Conservation (phyloP, 37 sponge, comb jelly and placozoan genomes). For the Cladorhizidae sp. region DNA sequence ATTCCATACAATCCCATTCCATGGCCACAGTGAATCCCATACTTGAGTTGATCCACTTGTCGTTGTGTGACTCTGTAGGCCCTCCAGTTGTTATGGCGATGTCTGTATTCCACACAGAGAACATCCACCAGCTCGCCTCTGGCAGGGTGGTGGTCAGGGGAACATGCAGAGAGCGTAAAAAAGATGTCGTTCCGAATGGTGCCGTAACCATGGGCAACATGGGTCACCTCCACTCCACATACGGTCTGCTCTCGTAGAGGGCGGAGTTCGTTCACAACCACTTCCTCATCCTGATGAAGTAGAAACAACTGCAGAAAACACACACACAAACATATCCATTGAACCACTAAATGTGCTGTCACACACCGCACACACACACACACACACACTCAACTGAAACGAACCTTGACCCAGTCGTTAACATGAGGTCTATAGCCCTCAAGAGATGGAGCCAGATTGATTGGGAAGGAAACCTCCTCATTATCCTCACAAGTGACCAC, state of each 20-base stretch:
- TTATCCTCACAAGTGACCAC: constrained; percentile 12
- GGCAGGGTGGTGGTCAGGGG: constrained; percentile 6
- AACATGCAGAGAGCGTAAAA: constrained; percentile 33
- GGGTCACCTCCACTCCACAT: constrained; percentile 3
- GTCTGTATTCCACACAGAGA: constrained; percentile 43
- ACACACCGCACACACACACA: not conserved
- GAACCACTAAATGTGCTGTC: no score
- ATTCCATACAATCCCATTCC: no score
- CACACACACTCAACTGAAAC: not conserved
- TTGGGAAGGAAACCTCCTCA: constrained; percentile 13
- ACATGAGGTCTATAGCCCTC: constrained; percentile 26
- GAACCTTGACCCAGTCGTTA: constrained; percentile 48
- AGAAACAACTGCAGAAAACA: not conserved
- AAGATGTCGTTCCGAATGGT: constrained; percentile 33
- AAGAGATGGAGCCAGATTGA: not conserved
- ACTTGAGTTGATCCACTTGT: not conserved
- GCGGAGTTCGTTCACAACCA: constrained; percentile 14
- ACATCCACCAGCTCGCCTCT: constrained; percentile 46
- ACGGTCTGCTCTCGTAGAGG: constrained; percentile 32
- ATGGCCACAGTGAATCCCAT: no score
- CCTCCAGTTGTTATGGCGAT: constrained; percentile 49
- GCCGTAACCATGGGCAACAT: constrained; percentile 18
- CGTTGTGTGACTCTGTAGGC: constrained; percentile 7
- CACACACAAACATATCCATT: no score
- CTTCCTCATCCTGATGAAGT: constrained; percentile 16